Conservation (phyloP, 2,888 invertebrate genomes). For the Adineta ricciae region DNA sequence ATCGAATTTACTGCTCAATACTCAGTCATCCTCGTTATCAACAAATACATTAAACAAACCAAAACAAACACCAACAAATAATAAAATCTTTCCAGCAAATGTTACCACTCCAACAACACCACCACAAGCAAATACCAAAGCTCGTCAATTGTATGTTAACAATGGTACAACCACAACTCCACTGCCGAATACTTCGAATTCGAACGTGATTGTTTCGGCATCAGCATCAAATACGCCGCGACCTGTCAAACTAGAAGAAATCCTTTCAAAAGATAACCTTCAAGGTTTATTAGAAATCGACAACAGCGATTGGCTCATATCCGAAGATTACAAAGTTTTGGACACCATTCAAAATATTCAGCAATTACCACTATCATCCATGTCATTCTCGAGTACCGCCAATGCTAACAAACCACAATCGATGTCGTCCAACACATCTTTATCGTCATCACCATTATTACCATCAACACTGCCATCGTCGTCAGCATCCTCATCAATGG, state of each 20-base stretch:
- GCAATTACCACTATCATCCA: not conserved
- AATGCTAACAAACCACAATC: not conserved
- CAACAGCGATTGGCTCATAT: constrained; percentile 19
- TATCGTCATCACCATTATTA: not conserved
- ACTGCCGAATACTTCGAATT: not conserved
- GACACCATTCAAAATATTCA: constrained; percentile 4
- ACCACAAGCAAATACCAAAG: not conserved
- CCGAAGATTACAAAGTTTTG: not conserved
- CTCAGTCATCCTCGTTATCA: not conserved
- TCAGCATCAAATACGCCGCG: not conserved
- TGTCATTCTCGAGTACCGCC: not conserved
- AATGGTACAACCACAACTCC: not conserved
- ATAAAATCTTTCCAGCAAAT: not conserved
- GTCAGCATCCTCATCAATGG: not conserved
- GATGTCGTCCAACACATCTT: not conserved
- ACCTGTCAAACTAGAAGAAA: not conserved
- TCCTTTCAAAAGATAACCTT: not conserved
- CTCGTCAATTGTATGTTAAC: not conserved
- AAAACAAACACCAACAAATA: not conserved
- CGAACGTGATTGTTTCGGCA: not conserved
- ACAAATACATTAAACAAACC: not conserved
- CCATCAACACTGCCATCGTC: not conserved
- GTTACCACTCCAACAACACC: not conserved
- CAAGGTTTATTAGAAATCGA: constrained; percentile 13
- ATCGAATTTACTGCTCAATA: constrained; percentile 52